Evolutionary conservation across 2,888 invertebrate genomes (phyloP), one percentile per base, ranked within the genome.

Genomic region (Nomada ferruginata): DNA sequence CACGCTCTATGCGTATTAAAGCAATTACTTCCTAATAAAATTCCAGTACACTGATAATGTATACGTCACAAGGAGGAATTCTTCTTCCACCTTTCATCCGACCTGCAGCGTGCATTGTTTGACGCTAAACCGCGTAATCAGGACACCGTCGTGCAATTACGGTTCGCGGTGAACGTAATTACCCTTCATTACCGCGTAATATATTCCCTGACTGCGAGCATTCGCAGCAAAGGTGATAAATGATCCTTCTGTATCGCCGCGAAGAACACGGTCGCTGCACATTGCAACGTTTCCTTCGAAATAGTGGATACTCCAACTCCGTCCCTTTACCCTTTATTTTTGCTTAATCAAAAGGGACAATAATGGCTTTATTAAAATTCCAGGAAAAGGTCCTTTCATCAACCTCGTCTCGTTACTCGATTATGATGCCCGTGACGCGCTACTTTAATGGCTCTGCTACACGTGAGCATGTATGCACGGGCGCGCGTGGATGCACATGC

Each of bases 391-490:
- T 55, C 61, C 53, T 72, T 20, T 69, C 72, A 53, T 55, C 53
- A 29, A 42, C 42, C 61, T 71, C 59, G 61, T 63, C 76, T 85
- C 76, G 57, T 74, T 77, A 81, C 52, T 68, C 71, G 74, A 82
- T 85, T 72, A 63, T 20, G 77, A 74, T 44, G 65, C 69, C 26
- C 72, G 29, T 44, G 50, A 63, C 66, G 42, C 11, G 52, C 44
- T 36, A 64, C 47, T 74, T 69, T 59, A 68, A 63, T 59, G 29
- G 44, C 60, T 23, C 50, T 2, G n/a, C 36, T 4, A 2, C 26
- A 26, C 26, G 26, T 26, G 26, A 26, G 2, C 26, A 26, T 26
- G 26, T 26, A 2, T 26, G 26, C 26, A 26, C 1, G 26, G 0
- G 2, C 26, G 26, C 26, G 26, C 26, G 26, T 26, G 26, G 26